Conservation (phyloP, 2,113 vertebrate genomes). For the Dunckerocampus dactyliophorus region DNA sequence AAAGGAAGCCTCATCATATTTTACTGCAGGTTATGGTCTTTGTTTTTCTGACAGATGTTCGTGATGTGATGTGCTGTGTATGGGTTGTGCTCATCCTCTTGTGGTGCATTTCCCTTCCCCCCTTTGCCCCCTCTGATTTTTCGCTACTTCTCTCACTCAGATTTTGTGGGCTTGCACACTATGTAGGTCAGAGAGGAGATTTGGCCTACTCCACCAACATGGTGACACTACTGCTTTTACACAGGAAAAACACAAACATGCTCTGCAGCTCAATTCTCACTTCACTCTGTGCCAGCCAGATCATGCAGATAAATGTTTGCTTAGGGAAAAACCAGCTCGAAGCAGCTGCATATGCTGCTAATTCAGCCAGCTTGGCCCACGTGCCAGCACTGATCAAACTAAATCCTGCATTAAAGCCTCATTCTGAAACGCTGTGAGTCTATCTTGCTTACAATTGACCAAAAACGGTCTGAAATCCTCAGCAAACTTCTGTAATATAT, state of each 20-base stretch:
- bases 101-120: neutral
- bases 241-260: slow-evolving; percentile 4
- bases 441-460: slow-evolving; percentile 7
- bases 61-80: slow-evolving; percentile 5
- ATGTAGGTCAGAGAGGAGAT: slow-evolving; percentile 68
- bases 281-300: slow-evolving; percentile 48
- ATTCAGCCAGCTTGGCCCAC: slow-evolving; percentile 41
- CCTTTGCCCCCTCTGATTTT: slow-evolving; percentile 7
- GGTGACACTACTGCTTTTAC: slow-evolving; percentile 41
- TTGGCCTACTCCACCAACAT: slow-evolving; percentile 50
- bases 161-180: slow-evolving; percentile 38
- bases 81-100: slow-evolving; percentile 20
- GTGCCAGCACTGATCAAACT: slow-evolving; percentile 35
- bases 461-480: slow-evolving; percentile 1
- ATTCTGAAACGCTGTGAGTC: slow-evolving; percentile 26
- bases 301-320: slow-evolving; percentile 63
- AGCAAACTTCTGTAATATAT: neutral
- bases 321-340: slow-evolving; percentile 42
- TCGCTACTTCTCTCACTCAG: slow-evolving; percentile 6
- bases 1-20: neutral
- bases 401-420: slow-evolving; percentile 37
- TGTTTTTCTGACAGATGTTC: slow-evolving; percentile 29
- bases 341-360: slow-evolving; percentile 58
- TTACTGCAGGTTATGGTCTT: slow-evolving; percentile 23
- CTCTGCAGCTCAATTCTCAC: slow-evolving; percentile 35